Evolutionary conservation across 2,113 vertebrate genomes (phyloP), one percentile per base, ranked within the genome.

Genomic region (Podocnemis expansa): DNA sequence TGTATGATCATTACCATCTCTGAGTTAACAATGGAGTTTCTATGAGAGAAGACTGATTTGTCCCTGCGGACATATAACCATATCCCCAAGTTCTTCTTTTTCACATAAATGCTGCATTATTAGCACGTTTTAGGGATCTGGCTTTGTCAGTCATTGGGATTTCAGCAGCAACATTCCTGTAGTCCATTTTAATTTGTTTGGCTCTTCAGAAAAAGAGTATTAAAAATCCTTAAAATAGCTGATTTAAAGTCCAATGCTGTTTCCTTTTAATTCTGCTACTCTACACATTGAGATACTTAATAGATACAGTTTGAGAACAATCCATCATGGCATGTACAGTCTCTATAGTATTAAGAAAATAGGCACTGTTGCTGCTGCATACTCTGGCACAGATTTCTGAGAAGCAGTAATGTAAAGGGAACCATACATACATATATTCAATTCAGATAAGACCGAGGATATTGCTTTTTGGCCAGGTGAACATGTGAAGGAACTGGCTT

Each of bases 191-290:
- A 78, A 45, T 58, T 85, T 88, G 5, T 87, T 76, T 34, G n/a
- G 63, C 31, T 91, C 76, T 84, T n/a, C 83, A 79, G 54, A 94
- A 93, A 90, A 94, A 79, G n/a, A 16, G 85, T 38, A 87, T 84
- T 73, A 86, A 47, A 47, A 85, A 70, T 14, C 52, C 85, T 89
- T 75, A 63, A 75, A 79, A 78, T 52, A 80, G 67, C 14, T 70
- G 76, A 22, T 75, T 43, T 24, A 43, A 75, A 43, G 41, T 43
- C 22, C 43, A 12, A 84, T 93, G 13, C 27, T 49, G 56, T 70
- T 75, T 54, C 12, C 75, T 82, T 31, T 55, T 47, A 58, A 41
- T 84, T 56, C 85, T 82, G 38, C 67, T 34, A 47, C n/a, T 16
- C 3, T 2, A 0, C 10, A 1, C 41, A 31, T 31, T 84, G 85